These are phyloP conservation scores for Drosophila aldrichi DNA, from an alignment of 2,888 invertebrate genomes.

Conservation along the genomic window DNA sequence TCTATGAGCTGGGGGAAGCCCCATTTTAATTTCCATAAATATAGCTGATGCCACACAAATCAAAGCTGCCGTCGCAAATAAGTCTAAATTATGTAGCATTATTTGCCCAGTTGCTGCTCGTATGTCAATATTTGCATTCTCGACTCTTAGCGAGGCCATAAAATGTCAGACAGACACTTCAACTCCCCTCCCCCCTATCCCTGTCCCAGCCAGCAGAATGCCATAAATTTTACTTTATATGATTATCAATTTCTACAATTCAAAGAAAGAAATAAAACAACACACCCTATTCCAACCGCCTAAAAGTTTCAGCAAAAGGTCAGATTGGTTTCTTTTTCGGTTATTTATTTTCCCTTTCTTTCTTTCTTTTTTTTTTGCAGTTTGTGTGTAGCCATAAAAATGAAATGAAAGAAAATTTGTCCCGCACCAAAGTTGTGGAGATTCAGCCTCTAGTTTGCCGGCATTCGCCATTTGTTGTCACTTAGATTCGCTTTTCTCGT, in stretches of 20 bases:
- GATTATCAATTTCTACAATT: conserved; percentile 74
- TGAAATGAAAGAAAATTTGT: conserved; percentile 11
- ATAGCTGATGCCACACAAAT: conserved; percentile 58
- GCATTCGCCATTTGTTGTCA: conserved; percentile 43
- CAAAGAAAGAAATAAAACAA: conserved; percentile 30
- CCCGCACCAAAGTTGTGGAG: conserved; percentile 23
- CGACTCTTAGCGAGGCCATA: conserved; percentile 59
- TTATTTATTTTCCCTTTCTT: conserved; percentile 1
- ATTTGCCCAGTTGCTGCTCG: conserved; percentile 64
- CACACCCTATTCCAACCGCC: not conserved
- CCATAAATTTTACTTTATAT: conserved; percentile 75
- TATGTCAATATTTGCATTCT: conserved; percentile 68
- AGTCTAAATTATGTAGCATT: conserved; percentile 73
- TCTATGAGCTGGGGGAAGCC: conserved; percentile 7
- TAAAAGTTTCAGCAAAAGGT: conserved; percentile 39
- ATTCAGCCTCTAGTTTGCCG: conserved; percentile 43
- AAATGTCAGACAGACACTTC: conserved; percentile 45
- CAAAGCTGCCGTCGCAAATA: conserved; percentile 65
- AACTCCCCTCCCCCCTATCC: not conserved
- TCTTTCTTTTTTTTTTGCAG: conserved; percentile 6
- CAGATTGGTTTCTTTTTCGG: conserved; percentile 4
- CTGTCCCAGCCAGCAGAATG: conserved; percentile 24
- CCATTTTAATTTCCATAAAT: conserved; percentile 69
- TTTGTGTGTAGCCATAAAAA: conserved; percentile 34
- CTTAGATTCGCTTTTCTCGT: conserved; percentile 37